These are phyloP conservation scores for Labia minor DNA, from an alignment of 2,888 invertebrate genomes.

Conservation along the genomic window DNA sequence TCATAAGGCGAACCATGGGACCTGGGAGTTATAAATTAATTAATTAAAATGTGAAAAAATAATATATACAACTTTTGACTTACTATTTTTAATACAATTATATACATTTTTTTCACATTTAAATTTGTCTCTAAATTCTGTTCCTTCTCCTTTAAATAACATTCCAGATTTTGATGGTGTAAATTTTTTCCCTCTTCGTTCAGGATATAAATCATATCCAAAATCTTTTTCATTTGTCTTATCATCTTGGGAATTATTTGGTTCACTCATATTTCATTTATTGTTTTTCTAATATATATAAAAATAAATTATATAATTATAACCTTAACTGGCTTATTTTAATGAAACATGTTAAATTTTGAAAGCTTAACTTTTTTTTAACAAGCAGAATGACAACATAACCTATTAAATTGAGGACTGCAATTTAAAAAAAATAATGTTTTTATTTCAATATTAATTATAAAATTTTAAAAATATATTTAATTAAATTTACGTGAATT, in stretches of 20 bases:
- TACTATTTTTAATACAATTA: conserved; percentile 60
- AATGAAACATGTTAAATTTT: no score
- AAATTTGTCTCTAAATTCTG: conserved; percentile 56
- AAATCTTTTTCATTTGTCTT: neutral
- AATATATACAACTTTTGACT: conserved; percentile 30
- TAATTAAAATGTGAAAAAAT: no score
- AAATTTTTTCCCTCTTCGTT: conserved; percentile 52
- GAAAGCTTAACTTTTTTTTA: no score
- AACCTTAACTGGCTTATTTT: no score
- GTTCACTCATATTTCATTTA: neutral
- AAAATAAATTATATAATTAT: no score
- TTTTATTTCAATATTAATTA: no score
- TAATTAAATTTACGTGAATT: no score
- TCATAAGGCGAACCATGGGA: conserved; percentile 72
- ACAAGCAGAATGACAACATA: no score
- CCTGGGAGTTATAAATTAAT: conserved; percentile 36
- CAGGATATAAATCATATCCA: conserved; percentile 74
- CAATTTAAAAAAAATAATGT: no score
- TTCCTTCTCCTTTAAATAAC: conserved; percentile 54
- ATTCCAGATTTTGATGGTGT: conserved; percentile 45
- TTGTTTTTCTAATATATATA: no score
- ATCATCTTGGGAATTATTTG: neutral
- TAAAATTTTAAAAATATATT: no score
- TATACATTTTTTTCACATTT: conserved; percentile 74
- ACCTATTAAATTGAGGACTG: no score